Evolutionary conservation across 2,797 vertebrate genomes (phyloP), one percentile per base, ranked within the genome.

Genomic region (Melanitta fusca): DNA sequence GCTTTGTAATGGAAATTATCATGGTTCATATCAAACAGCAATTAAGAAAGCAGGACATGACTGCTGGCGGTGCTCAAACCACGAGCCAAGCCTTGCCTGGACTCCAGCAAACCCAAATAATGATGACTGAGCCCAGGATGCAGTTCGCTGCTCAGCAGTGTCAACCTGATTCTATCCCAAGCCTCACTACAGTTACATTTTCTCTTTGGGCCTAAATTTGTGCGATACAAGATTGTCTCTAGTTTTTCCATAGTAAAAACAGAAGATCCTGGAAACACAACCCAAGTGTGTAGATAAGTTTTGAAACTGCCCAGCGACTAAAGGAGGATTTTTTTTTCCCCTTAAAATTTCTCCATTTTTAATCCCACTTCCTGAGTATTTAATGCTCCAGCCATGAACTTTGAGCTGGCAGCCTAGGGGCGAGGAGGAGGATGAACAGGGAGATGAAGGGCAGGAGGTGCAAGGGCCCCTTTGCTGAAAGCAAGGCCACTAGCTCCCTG

Each of bases 41-140:
- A 95, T 95, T 96, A 92, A 91, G 78, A 80, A 91, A 88, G 91
- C 88, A 95, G 91, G 72, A 95, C 91, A 78, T 83, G 88, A 92
- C 86, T 91, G 60, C 86, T 94, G 79, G 71, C 90, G 87, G 83
- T 83, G 61, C 93, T 95, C 51, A 83, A 93, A 92, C 95, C 61
- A 92, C 30, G n/a, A 95, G 39, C 82, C 72, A 86, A 93, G 88
- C 88, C 60, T 91, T 84, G 91, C 87, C 86, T 88, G 79, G 72
- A 78, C 51, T 92, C 72, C 60, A 86, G 65, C 21, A 94, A 91
- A 95, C 93, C 57, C 80, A 93, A 82, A 95, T 86, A 74, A 61
- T 34, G 71, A 93, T 10, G 56, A 91, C 60, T 95, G 89, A 88
- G 92, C 58, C 57, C 69, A 66, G n/a, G 51, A 77, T n/a, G 28